These are phyloP conservation scores for Heterocephalus glaber DNA, from an alignment of 2,113 vertebrate species.

Conservation along the genomic window DNA sequence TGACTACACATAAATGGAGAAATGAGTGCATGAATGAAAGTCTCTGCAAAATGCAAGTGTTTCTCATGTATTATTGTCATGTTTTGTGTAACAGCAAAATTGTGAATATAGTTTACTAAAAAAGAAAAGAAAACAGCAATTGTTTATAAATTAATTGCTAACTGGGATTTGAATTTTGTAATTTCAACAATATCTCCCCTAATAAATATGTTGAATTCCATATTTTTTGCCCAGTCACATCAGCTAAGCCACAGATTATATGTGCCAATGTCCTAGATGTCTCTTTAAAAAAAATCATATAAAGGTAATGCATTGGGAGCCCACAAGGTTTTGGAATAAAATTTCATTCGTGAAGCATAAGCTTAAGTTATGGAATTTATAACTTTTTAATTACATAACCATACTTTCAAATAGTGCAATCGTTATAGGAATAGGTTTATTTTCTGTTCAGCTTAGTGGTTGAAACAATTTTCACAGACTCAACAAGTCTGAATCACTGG, in stretches of 20 bases:
- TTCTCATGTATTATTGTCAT: background rate
- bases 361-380: background rate
- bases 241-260: background rate
- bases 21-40: background rate
- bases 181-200: slow-evolving; percentile 6
- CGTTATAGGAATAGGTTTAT: background rate
- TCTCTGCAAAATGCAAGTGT: background rate
- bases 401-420: background rate
- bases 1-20: background rate
- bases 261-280: background rate
- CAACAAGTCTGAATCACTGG: background rate
- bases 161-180: background rate
- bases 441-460: background rate
- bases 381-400: background rate
- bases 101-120: background rate
- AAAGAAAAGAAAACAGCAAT: slow-evolving; percentile 40
- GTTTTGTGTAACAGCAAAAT: background rate
- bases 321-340: background rate
- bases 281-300: slow-evolving; percentile 40
- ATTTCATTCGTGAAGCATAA: slow-evolving; percentile 47
- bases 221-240: background rate
- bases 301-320: background rate
- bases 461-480: slow-evolving; percentile 28
- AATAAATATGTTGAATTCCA: background rate
- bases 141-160: background rate